Evolutionary conservation across 2,113 vertebrate genomes (phyloP).

Genomic region (Notothenia coriiceps): DNA sequence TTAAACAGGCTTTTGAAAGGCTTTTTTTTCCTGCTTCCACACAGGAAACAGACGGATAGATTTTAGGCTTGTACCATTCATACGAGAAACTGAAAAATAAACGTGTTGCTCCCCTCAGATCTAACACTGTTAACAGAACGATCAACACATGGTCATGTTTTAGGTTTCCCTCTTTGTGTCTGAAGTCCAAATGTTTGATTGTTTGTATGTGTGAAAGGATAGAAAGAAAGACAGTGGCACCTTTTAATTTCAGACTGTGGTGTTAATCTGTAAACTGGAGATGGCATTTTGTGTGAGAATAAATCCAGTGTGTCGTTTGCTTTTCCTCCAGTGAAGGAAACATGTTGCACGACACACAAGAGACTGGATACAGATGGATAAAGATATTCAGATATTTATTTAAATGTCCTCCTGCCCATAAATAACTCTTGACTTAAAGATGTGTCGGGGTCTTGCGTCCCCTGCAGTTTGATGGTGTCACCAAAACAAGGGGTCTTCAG

Average conservation of each 20-base stretch:
- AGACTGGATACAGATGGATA: too few species aligned
- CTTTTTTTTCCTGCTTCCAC: conserved; percentile 47
- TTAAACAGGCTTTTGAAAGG: conserved; percentile 60
- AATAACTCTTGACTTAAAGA: conserved; percentile 42
- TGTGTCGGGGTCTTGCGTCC: conserved; percentile 57
- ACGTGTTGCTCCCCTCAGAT: conserved; percentile 31
- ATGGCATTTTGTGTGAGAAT: conserved; percentile 40
- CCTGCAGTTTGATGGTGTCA: conserved; percentile 16
- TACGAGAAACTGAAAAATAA: conserved; percentile 40
- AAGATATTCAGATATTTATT: conserved; percentile 78
- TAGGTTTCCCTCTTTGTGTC: conserved; percentile 46
- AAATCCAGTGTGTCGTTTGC: conserved; percentile 48
- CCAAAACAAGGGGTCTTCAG: conserved; percentile 40
- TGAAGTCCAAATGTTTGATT: conserved; percentile 41
- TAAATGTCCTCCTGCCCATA: conserved; percentile 62
- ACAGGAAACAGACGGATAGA: conserved; percentile 11
- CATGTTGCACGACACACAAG: conserved; percentile 10
- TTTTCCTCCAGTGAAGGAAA: conserved; percentile 35
- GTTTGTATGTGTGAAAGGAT: conserved; percentile 29
- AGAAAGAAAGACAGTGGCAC: conserved; percentile 32
- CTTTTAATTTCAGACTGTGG: conserved; percentile 42
- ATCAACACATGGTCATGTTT: conserved; percentile 24
- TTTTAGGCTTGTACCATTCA: conserved; percentile 29
- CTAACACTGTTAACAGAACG: conserved; percentile 44
- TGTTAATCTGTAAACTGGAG: conserved; percentile 35